Evolutionary conservation across 2,113 vertebrate species (phyloP).

Genomic region (Oceanodroma tethys): DNA sequence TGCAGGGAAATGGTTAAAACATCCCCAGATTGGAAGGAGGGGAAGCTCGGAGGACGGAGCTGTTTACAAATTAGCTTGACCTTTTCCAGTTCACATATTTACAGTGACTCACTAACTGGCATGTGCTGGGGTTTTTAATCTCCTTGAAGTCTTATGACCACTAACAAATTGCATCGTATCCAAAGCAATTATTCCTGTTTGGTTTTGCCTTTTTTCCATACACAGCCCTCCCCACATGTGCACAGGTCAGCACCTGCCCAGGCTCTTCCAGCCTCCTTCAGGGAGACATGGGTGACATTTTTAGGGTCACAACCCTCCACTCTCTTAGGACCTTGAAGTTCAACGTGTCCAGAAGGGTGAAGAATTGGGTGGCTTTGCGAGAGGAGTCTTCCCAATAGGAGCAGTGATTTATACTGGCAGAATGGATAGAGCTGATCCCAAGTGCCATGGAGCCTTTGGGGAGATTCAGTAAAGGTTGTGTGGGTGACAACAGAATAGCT

Average conservation of each 20-base stretch:
- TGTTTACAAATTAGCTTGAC: conserved; percentile 69
- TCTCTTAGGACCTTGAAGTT: background rate
- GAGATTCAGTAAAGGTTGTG: background rate
- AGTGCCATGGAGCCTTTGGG: background rate
- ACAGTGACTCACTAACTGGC: conserved; percentile 65
- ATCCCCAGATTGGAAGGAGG: conserved; percentile 4
- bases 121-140: conserved; percentile 67
- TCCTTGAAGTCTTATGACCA: conserved; percentile 66
- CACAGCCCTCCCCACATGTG: background rate
- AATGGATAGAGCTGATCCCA: background rate
- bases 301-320: background rate
- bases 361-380: background rate
- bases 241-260: background rate
- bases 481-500: background rate
- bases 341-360: background rate
- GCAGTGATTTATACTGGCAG: background rate
- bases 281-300: background rate
- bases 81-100: conserved; percentile 65
- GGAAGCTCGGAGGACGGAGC: conserved; percentile 32
- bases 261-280: background rate
- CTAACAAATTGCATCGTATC: conserved; percentile 55
- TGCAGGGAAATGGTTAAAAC: conserved; percentile 57
- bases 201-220: conserved; percentile 11
- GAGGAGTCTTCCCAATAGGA: background rate
- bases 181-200: conserved; percentile 41